Percentiles rank a stretch among this genome's conserved stretches.
These are phyloP conservation scores for Scomber colias DNA, from an alignment of 2,113 vertebrate species.

Conservation along the genomic window DNA sequence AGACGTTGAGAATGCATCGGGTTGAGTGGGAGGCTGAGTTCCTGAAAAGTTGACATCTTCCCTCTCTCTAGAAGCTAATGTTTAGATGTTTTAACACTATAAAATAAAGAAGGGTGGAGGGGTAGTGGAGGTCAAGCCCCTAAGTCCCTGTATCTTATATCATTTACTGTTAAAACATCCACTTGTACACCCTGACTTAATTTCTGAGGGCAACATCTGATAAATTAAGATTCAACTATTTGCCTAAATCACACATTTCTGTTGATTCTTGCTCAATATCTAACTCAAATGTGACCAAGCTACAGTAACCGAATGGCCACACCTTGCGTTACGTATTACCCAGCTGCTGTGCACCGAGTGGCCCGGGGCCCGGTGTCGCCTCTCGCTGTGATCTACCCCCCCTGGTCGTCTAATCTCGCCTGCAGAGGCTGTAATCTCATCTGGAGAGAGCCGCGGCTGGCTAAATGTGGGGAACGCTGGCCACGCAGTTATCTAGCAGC, in stretches of 20 bases:
- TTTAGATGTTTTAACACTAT: background rate
- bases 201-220: background rate
- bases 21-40: background rate
- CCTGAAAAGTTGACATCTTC: conserved; percentile 36
- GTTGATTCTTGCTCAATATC: background rate
- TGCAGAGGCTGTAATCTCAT: conserved; percentile 79
- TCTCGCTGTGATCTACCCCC: conserved; percentile 41
- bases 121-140: background rate
- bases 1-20: background rate
- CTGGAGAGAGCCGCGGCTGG: conserved; percentile 73
- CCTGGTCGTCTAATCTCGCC: conserved; percentile 79
- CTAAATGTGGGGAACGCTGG: conserved; percentile 85
- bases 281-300: background rate
- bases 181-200: no score
- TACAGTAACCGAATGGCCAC: conserved; percentile 7
- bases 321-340: conserved; percentile 30
- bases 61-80: background rate
- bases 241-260: background rate
- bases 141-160: conserved; percentile 7
- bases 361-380: conserved; percentile 10
- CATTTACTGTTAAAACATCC: background rate
- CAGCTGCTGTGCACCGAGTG: conserved; percentile 40
- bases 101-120: background rate
- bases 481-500: conserved; percentile 86
- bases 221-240: no score